Conservation (phyloP, 2,113 vertebrate species). For the Tragelaphus imberbis region DNA sequence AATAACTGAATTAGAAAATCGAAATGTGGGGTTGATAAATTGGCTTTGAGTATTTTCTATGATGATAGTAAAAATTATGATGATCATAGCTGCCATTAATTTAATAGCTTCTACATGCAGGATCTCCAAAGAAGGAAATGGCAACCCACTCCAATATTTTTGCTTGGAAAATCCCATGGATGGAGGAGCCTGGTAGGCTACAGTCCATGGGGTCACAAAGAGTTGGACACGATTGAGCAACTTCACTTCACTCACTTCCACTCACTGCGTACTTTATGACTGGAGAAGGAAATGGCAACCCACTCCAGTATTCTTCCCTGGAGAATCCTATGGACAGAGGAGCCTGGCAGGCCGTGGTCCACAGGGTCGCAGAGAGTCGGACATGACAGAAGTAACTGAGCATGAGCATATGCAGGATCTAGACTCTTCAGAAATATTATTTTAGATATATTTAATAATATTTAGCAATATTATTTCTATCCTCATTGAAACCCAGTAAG, state of each 20-base stretch:
- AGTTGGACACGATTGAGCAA: neutral
- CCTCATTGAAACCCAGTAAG: constrained; percentile 8
- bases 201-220: neutral
- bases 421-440: neutral
- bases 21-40: neutral
- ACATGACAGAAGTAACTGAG: neutral
- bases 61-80: constrained; percentile 37
- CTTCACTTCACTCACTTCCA: neutral
- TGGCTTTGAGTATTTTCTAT: constrained; percentile 9
- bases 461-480: constrained; percentile 21
- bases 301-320: neutral
- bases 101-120: neutral
- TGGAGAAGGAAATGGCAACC: neutral
- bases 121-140: neutral
- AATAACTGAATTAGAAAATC: constrained; percentile 22
- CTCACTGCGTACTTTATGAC: neutral
- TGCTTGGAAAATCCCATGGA: neutral
- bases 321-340: neutral
- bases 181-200: neutral
- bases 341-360: fast-evolving
- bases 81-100: constrained; percentile 14
- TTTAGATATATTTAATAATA: neutral
- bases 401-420: neutral
- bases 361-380: neutral
- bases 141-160: neutral